Evolutionary conservation across 2,113 vertebrate species (phyloP), one percentile per base, ranked within the genome.

Genomic region (Tonatia bakeri): DNA sequence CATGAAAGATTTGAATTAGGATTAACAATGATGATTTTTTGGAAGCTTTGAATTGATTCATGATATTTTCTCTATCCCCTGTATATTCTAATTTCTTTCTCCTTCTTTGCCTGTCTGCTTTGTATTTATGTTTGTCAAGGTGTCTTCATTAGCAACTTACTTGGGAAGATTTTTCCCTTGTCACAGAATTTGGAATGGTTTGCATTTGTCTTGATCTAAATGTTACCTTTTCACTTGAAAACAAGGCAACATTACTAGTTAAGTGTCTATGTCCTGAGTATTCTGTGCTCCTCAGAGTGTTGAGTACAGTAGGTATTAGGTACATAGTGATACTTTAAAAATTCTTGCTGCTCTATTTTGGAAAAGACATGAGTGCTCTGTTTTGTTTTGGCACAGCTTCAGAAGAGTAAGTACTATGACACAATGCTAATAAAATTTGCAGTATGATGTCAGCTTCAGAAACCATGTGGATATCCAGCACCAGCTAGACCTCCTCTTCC

Each of bases 1-100:
- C 70, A 40, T 97, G 96, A 92, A 87, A 76, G 28, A 96, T 93
- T 93, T 96, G 61, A 67, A 43, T 79, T 93, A n/a, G 86, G 54
- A 96, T 89, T 92, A 93, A 83, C 14, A 64, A 8, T 72, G 56
- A 19, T 72, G 88, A 94, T 81, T 85, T 94, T 94, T 91, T 94
- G 10, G 31, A 94, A 76, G 47, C 73, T 15, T 3, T 84, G 19
- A 72, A 83, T 43, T 92, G 33, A 86, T 80, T 75, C 8, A 38
- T 70, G 56, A 20, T 75, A 88, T 59, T 65, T 81, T 1, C 20
- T 85, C 6, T 88, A 56, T 6, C 40, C 3, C 19, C 5, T 40
- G 4, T 15, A 50, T 61, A 15, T 40, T 88, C 4, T 1, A 70
- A 33, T 94, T n/a, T 81, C 20, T 92, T 79, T 65, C 24, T 94